Evolutionary conservation across 2,888 invertebrate genomes (phyloP).

Genomic region (Onthophagus sagittarius): DNA sequence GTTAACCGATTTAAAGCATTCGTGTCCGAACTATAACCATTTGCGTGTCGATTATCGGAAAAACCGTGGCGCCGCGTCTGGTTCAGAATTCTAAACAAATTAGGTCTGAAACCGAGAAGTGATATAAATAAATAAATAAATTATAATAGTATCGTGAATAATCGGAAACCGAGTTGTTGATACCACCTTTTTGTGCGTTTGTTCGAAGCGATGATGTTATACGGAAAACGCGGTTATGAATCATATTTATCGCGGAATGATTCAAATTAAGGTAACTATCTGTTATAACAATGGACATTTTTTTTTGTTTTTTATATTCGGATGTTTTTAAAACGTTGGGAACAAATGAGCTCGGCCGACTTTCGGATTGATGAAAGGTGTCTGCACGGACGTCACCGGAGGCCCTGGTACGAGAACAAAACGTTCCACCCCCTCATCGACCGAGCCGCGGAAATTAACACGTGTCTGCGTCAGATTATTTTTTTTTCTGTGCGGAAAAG

Average conservation of each 20-base stretch:
- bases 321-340: background rate
- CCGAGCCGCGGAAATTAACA: slow-evolving; percentile 8
- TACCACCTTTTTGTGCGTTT: background rate
- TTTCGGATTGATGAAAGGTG: slow-evolving; percentile 12
- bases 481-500: background rate
- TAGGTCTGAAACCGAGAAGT: background rate
- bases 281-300: background rate
- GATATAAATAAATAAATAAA: background rate
- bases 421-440: background rate
- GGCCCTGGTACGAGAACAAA: background rate
- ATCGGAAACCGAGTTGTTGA: background rate
- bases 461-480: slow-evolving; percentile 8
- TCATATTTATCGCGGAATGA: background rate
- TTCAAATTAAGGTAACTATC: background rate
- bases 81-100: background rate
- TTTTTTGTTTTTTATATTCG: background rate
- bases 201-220: background rate
- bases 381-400: background rate
- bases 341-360: slow-evolving; percentile 11
- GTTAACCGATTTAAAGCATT: background rate
- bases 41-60: background rate
- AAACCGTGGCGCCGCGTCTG: background rate
- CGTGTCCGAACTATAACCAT: background rate
- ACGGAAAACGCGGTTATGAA: background rate
- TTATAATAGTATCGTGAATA: background rate